Evolutionary conservation across 1,140 invertebrate genomes (phyloP).

Genomic region (Campoletis sonorensis): DNA sequence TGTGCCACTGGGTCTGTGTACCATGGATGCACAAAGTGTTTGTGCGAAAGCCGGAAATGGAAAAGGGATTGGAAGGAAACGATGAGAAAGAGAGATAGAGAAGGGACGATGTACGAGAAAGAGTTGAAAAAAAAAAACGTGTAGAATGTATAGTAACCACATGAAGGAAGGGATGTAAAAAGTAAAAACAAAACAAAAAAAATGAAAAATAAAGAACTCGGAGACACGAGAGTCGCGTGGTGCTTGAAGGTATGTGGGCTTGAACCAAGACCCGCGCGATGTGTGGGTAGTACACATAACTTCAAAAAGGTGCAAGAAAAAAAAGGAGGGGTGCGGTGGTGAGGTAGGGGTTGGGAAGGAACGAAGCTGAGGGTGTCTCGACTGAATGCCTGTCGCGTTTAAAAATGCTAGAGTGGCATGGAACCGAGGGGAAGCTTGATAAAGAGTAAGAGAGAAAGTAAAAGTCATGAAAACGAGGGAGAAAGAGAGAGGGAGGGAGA

Average conservation of each 20-base stretch:
- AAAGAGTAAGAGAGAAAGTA: neutral
- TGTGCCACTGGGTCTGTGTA: neutral
- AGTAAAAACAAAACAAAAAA: neutral
- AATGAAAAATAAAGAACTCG: slow-evolving; percentile 3
- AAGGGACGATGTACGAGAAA: neutral
- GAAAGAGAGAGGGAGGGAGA: neutral
- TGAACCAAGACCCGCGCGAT: neutral
- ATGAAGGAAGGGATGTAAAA: neutral
- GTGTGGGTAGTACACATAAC: slow-evolving; percentile 1
- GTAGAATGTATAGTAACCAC: neutral
- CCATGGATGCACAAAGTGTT: neutral
- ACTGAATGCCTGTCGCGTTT: slow-evolving; percentile 19
- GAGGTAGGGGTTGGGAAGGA: neutral
- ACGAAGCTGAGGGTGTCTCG: slow-evolving; percentile 16
- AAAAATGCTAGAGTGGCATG: slow-evolving; percentile 23
- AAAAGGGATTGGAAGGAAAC: neutral
- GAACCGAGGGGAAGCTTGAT: slow-evolving; percentile 36
- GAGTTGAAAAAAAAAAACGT: neutral
- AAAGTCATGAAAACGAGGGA: neutral
- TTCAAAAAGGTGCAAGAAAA: slow-evolving; percentile 11
- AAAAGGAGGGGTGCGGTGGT: slow-evolving; percentile 29
- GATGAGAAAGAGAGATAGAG: neutral
- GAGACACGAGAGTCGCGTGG: neutral
- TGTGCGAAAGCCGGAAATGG: slow-evolving; percentile 1
- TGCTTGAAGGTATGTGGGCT: neutral